These are phyloP conservation scores for Andricus quercusramuli DNA, from an alignment of 2,888 invertebrate genomes.

Conservation along the genomic window DNA sequence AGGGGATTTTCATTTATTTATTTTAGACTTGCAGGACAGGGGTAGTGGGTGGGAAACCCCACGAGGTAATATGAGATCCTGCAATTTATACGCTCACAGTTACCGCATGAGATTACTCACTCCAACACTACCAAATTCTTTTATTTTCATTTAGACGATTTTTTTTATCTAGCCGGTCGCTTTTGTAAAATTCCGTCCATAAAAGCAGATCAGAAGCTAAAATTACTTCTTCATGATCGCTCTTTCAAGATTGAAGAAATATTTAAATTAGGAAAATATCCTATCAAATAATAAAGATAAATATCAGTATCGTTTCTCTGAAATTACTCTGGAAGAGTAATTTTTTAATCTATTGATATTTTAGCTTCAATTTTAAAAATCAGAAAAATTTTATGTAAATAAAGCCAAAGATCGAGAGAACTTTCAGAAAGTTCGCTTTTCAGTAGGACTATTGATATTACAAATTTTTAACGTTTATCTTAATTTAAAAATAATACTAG, in stretches of 20 bases:
- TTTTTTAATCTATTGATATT: neutral
- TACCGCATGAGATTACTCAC: slow-evolving; percentile 98
- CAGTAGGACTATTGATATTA: neutral
- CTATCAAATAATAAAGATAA: neutral
- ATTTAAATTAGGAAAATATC: neutral
- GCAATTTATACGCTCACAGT: slow-evolving; percentile 88
- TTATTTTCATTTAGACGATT: slow-evolving; percentile 48
- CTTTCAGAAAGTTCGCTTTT: neutral
- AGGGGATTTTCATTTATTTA: slow-evolving; percentile 41
- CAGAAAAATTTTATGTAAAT: neutral
- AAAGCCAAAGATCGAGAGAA: neutral
- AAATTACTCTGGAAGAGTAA: neutral
- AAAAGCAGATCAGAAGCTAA: neutral
- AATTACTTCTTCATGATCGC: neutral
- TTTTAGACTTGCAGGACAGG: slow-evolving; percentile 70
- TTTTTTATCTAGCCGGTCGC: neutral
- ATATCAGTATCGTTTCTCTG: neutral
- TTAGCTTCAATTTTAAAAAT: neutral
- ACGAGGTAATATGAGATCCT: slow-evolving; percentile 90
- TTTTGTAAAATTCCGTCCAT: slow-evolving; percentile 21
- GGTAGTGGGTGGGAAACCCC: slow-evolving; percentile 88
- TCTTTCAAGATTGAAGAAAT: neutral
- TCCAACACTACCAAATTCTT: slow-evolving; percentile 72
- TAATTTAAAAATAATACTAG: neutral
- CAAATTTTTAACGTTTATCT: neutral